Base-by-base conservation (phyloP, 2,888 invertebrate genomes). In the Drosophila flavopinicola region DNA sequence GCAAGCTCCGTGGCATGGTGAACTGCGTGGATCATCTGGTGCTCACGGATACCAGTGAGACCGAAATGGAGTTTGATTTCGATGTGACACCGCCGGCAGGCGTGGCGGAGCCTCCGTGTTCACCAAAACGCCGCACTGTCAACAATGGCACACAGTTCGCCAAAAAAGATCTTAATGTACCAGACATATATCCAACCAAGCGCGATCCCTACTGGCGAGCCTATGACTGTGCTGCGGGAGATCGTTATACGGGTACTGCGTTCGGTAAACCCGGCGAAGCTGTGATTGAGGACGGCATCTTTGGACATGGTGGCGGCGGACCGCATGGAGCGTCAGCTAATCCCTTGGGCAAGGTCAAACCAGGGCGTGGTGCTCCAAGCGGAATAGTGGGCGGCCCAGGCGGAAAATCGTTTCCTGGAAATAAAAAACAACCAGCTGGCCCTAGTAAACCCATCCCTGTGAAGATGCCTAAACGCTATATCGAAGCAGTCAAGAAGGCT, bases 81-180 rank as follows among this genome's bases (percentile, higher is more conserved):
- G 94, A 94, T 74, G 94, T 94, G 53, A 94, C 94, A 0, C 94
- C 95, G 0, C 94, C 95, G 0, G 94, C 94, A 38, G 94, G 94
- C 0, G 92, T 93, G 48, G 93, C 94, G 29, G 93, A 93, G 69
- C 91, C 93, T 0, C 91, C 92, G 49, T 17, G 5, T 13, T 92
- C 20, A 91, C 91, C 91, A 38, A 88, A 90, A 60, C 91, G 91
- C 1, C 93, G 92, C 64, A 90, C 93, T 3, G 51, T 76, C 1
- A 94, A 94, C 68, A 93, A 92, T 1, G 93, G 93, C 52, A 94
- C 94, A 0, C 94, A 94, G 78, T 94, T 94, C 65, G 82, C 89
- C 24, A 90, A 91, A 6, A 90, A 91, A 0, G 94, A 94, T 84
- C 91, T 92, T 30, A 60, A 51, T 6, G 54, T 80, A 0, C 37